These are phyloP conservation scores for Phylloscopus whistleri DNA, from an alignment of 2,113 vertebrate species.

Conservation along the genomic window DNA sequence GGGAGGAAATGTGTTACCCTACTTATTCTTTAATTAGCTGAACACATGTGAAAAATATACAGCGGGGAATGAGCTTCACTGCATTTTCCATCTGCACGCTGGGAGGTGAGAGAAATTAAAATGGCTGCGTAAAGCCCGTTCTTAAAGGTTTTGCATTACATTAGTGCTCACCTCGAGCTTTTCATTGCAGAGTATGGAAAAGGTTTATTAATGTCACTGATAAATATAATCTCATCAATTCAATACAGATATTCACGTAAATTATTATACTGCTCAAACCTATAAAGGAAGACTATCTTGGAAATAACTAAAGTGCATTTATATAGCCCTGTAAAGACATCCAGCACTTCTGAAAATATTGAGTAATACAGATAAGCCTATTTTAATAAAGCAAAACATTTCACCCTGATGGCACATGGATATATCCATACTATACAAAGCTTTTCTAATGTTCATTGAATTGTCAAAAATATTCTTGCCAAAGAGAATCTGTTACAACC, in stretches of 20 bases:
- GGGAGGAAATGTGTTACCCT: not conserved
- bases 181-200: not conserved
- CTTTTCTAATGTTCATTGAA: conserved; percentile 53
- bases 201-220: not conserved
- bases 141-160: not conserved
- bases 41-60: not conserved
- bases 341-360: conserved; percentile 34
- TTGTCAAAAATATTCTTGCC: conserved; percentile 48
- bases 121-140: not conserved
- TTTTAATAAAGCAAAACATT: conserved; percentile 62
- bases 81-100: conserved; percentile 8
- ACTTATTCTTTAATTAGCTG: conserved; percentile 4
- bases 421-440: conserved; percentile 45
- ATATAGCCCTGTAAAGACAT: conserved; percentile 10
- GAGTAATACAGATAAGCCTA: conserved; percentile 32
- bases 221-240: conserved; percentile 24
- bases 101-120: conserved; percentile 17
- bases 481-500: conserved; percentile 40
- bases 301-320: conserved; percentile 64
- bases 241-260: conserved; percentile 24
- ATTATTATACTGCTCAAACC: conserved; percentile 29
- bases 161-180: conserved; percentile 9
- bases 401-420: conserved; percentile 53
- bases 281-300: conserved; percentile 65
- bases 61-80: not conserved